Conservation (phyloP, 2,113 vertebrate species). For the Poicephalus meyeri region DNA sequence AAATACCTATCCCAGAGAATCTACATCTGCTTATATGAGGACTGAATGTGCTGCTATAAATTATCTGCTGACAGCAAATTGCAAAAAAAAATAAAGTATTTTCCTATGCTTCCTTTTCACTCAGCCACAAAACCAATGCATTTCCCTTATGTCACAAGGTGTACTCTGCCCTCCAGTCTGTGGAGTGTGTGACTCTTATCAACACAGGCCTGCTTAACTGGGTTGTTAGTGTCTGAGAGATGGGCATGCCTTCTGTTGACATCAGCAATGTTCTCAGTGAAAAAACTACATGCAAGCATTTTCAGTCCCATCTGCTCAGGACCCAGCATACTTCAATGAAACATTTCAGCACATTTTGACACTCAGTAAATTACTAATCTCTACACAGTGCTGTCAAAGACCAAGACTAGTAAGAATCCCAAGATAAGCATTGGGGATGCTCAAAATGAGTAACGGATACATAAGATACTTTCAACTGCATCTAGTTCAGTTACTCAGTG, state of each 20-base stretch:
- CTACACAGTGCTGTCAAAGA: neutral
- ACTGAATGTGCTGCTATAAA: neutral
- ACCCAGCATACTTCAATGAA: neutral
- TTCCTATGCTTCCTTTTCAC: conserved; percentile 22
- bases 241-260: neutral
- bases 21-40: neutral
- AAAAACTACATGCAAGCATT: neutral
- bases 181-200: neutral
- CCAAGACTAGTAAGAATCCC: neutral
- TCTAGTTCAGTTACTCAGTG: neutral
- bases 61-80: neutral
- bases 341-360: neutral
- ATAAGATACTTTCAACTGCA: neutral
- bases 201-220: neutral
- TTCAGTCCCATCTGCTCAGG: conserved; percentile 19
- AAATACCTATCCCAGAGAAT: neutral
- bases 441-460: neutral
- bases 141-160: conserved; percentile 37
- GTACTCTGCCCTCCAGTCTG: conserved; percentile 25
- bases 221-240: neutral
- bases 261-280: conserved; percentile 37
- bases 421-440: neutral
- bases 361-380: neutral
- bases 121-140: neutral
- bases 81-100: neutral